These are phyloP conservation scores for Phrynocephalus forsythii DNA, from an alignment of 2,797 vertebrate species.

Conservation along the genomic window DNA sequence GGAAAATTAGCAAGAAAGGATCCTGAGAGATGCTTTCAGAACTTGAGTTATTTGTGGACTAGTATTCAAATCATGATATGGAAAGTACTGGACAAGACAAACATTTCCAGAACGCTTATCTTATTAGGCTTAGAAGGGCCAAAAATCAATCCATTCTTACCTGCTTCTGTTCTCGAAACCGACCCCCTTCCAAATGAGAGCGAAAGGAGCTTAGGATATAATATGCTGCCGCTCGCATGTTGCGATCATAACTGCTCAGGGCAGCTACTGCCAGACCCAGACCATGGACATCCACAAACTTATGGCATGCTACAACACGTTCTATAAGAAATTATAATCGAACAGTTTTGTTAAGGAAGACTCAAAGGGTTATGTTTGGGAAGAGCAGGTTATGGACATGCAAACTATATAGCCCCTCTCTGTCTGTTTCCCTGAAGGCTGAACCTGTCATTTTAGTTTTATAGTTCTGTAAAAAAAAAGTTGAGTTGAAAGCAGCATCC, in stretches of 20 bases:
- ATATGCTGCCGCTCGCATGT: slow-evolving; percentile 87
- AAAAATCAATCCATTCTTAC: slow-evolving; percentile 68
- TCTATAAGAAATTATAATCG: slow-evolving; percentile 75
- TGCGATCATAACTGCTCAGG: slow-evolving; percentile 92
- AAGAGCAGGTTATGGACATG: slow-evolving; percentile 13
- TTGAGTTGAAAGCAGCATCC: slow-evolving; percentile 15
- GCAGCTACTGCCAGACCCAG: slow-evolving; percentile 86
- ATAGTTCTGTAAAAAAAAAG: neutral
- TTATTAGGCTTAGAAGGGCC: neutral
- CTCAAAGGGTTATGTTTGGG: neutral
- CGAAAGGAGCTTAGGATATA: slow-evolving; percentile 87
- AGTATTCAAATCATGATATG: neutral
- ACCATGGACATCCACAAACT: slow-evolving; percentile 90
- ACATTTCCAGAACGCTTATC: neutral
- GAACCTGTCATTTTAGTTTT: neutral
- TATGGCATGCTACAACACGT: slow-evolving; percentile 89
- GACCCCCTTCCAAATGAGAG: slow-evolving; percentile 89
- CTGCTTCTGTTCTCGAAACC: slow-evolving; percentile 88
- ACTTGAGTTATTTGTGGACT: neutral
- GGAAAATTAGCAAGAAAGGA: neutral
- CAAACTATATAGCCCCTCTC: neutral
- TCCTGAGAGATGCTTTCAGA: neutral
- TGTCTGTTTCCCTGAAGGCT: neutral
- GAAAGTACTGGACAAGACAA: neutral
- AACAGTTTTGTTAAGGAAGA: neutral